Evolutionary conservation across 2,113 vertebrate species (phyloP).

Genomic region (Halcyon malimbica): DNA sequence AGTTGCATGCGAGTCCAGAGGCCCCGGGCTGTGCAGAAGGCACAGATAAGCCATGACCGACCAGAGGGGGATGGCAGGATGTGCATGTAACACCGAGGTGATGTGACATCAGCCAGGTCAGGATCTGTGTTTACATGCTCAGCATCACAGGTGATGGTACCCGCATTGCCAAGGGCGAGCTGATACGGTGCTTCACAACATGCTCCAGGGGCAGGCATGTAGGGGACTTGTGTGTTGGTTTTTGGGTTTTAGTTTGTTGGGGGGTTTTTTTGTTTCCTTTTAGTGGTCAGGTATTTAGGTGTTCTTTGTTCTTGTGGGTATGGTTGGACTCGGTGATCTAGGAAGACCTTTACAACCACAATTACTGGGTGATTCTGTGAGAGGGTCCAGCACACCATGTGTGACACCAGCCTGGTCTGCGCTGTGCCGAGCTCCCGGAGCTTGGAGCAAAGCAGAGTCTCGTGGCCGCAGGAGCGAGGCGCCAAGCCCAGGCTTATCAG

Average conservation of each 20-base stretch:
- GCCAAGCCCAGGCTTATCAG: not conserved
- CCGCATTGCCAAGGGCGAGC: not conserved
- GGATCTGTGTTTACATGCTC: not conserved
- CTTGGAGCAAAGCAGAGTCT: not conserved
- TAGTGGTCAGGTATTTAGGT: too few species aligned
- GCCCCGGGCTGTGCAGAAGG: not conserved
- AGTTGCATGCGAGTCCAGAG: not conserved
- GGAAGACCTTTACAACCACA: too few species aligned
- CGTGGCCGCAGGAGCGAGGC: not conserved
- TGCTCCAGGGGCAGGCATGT: too few species aligned
- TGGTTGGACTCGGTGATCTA: too few species aligned
- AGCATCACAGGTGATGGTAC: accelerated
- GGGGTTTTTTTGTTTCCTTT: too few species aligned
- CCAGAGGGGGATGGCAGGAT: not conserved
- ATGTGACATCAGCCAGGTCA: not conserved
- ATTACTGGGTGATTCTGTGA: not conserved
- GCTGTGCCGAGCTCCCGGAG: not conserved
- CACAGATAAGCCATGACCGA: not conserved
- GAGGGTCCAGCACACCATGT: accelerated
- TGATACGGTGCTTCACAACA: too few species aligned
- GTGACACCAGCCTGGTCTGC: not conserved
- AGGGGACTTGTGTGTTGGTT: too few species aligned
- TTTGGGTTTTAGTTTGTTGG: too few species aligned
- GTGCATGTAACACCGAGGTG: not conserved
- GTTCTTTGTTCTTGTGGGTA: too few species aligned